Percentiles rank a stretch among this genome's conserved stretches.
These are phyloP conservation scores for Boulengeromyrus knoepffleri DNA, from an alignment of 2,113 vertebrate species.

Conservation along the genomic window DNA sequence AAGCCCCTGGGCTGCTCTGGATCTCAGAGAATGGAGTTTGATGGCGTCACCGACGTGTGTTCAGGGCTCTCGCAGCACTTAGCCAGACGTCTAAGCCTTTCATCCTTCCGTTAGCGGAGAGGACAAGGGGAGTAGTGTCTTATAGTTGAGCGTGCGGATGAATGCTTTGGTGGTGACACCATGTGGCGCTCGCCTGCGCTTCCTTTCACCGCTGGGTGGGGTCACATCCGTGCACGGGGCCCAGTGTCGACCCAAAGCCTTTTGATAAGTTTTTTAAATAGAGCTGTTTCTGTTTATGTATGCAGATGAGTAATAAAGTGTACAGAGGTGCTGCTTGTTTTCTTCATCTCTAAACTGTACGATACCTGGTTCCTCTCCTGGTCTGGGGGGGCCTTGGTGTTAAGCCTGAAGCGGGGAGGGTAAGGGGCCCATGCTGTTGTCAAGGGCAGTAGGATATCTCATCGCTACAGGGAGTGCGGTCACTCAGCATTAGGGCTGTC, in stretches of 20 bases:
- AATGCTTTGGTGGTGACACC: not conserved
- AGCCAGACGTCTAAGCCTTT: not conserved
- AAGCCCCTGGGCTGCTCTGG: not conserved
- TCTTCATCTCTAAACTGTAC: not conserved
- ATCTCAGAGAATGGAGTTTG: not conserved
- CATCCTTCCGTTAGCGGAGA: not conserved
- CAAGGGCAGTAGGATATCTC: not conserved
- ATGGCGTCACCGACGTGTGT: not conserved
- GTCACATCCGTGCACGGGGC: not conserved
- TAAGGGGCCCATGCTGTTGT: not conserved
- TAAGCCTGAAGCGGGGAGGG: not conserved
- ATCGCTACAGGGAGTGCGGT: not conserved
- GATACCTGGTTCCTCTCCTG: not conserved
- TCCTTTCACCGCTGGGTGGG: not conserved
- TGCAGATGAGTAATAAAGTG: not conserved
- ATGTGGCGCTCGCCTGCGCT: not conserved
- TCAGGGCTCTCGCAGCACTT: not conserved
- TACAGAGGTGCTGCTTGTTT: not conserved
- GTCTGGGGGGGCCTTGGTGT: not conserved
- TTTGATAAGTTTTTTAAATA: not conserved
- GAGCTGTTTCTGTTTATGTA: not conserved
- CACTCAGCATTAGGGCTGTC: not conserved
- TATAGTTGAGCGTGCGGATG: not conserved
- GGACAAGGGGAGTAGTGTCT: not conserved
- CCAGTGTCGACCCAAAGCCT: not conserved